Evolutionary conservation across 2,888 invertebrate species (phyloP), one percentile per base, ranked within the genome.

Genomic region (Caenorhabditis panamensis): DNA sequence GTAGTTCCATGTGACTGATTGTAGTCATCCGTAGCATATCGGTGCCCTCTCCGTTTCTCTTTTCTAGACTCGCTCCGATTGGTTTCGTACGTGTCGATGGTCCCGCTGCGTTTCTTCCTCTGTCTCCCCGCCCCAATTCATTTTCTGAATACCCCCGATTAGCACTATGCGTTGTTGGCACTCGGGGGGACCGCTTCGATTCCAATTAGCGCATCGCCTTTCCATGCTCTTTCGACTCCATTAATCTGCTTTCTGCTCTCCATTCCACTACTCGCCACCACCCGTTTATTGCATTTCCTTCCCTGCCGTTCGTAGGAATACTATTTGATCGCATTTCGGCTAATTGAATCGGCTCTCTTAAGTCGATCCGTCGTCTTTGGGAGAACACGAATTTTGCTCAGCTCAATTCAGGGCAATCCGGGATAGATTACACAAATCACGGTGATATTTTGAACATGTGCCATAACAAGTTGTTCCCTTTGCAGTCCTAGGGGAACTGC

Each of bases 151-250:
- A 8, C 24, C 26, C 28, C 58, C 64, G 56, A 64, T 64, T 75
- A 53, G 41, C 61, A 31, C 73, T 66, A 51, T 54, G 16, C 44
- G 16, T 22, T 36, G 44, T 24, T 36, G 64, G 28, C 76, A 41
- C 58, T 31, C 54, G 47, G 41, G 47, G 41, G 5, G 37, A 24
- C 47, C 31, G 9, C 44, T 63, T 71, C 66, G 36, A 62, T 78
- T 68, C 63, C 66, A 54, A 68, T 78, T 68, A 68, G 53, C n/a
- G n/a, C 64, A 31, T 54, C 53, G 26, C 18, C 49, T 59, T 49
- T 53, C 22, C 26, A 20, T 41, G 44, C 58, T 58, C 56, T 64
- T 56, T 64, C 53, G 56, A 58, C 61, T 67, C 73, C 44, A 51
- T 69, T 59, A 63, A 47, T 49, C 75, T 69, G 51, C 54, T 53